phyloP scores from a whole-genome alignment of 1,140 invertebrate species.

The fruit fly (Drosophila melanogaster) region DNA sequence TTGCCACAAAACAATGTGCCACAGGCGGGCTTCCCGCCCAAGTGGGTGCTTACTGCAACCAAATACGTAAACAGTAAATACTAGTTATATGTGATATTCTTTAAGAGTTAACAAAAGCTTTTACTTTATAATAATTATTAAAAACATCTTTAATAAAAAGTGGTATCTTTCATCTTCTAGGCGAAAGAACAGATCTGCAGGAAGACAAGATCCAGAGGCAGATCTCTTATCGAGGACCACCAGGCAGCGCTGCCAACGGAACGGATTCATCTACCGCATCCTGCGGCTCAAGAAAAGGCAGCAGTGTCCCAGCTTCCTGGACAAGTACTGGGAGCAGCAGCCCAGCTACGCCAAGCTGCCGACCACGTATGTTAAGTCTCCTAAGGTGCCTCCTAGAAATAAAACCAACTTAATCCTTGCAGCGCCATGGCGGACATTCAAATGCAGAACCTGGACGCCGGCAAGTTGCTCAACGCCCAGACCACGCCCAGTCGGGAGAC shows the following conservation, averaged over 20 bases:
- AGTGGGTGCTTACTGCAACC: too few species aligned
- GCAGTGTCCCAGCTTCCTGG: slow-evolving; percentile 6
- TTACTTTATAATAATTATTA: too few species aligned
- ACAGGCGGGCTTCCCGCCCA: too few species aligned
- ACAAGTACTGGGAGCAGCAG: too few species aligned
- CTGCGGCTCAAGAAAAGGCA: slow-evolving; percentile 67
- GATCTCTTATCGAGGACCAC: slow-evolving; percentile 9
- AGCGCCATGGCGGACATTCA: slow-evolving; percentile 67
- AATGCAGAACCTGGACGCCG: slow-evolving; percentile 73
- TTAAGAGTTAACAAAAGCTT: too few species aligned
- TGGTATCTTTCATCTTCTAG: too few species aligned
- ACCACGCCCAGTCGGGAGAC: slow-evolving; percentile 64
- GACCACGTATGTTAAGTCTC: not conserved
- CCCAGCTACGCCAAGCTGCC: too few species aligned
- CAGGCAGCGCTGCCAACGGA: slow-evolving; percentile 47
- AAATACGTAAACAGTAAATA: too few species aligned
- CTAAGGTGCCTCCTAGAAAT: slow-evolving; percentile 37
- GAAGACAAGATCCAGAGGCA: not conserved
- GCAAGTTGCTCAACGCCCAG: slow-evolving; percentile 62
- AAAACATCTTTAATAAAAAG: too few species aligned
- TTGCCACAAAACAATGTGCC: too few species aligned
- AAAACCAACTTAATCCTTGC: not conserved
- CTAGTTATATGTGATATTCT: too few species aligned
- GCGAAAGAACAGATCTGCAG: too few species aligned
- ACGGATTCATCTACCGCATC: slow-evolving; percentile 74